Percentiles rank a stretch among this genome's conserved stretches.
Evolutionary conservation across 2,113 vertebrate species (phyloP).

Genomic region (Elephas maximus): DNA sequence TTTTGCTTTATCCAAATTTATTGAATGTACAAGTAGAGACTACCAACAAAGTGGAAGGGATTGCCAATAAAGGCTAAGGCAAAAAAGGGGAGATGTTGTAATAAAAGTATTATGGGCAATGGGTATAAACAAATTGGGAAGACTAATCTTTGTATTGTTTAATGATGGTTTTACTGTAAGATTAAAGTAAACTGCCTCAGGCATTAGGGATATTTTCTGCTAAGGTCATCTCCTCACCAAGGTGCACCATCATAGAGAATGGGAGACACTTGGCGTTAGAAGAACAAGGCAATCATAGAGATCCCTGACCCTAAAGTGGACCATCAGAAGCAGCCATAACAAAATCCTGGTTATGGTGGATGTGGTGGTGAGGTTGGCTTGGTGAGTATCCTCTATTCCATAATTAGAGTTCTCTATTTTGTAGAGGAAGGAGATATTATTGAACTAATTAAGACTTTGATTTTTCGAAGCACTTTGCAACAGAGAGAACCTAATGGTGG

Average conservation of each 20-base stretch:
- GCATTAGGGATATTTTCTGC: background rate
- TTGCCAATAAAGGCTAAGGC: background rate
- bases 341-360: background rate
- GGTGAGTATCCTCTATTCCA: background rate
- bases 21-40: background rate
- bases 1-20: slow-evolving; percentile 10
- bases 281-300: background rate
- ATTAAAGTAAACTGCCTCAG: background rate
- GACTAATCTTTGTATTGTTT: background rate
- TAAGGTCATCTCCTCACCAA: background rate
- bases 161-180: background rate
- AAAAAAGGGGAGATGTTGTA: background rate
- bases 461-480: background rate
- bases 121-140: background rate
- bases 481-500: background rate
- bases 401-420: background rate
- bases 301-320: background rate
- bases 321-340: too few species aligned
- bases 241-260: background rate
- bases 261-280: background rate
- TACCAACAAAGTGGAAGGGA: background rate
- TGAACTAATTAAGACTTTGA: background rate
- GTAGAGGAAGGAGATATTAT: background rate
- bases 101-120: background rate
- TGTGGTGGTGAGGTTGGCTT: background rate